Evolutionary conservation across 2,797 vertebrate species (phyloP), one percentile per base, ranked within the genome.

Genomic region (Sternotherus odoratus): DNA sequence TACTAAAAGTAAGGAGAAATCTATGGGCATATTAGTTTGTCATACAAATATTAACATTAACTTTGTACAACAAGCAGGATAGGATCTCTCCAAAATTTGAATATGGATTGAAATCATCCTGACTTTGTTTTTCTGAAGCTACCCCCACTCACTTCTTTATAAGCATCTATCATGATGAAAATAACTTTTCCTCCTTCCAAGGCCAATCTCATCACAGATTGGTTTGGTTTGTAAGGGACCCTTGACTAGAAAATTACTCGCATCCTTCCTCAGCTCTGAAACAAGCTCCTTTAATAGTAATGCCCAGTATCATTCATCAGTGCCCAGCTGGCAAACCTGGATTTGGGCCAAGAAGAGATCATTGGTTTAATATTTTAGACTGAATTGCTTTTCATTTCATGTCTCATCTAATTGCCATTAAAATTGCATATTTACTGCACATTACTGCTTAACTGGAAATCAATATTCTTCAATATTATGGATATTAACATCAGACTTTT

Each of bases 341-440:
- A 85, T 43, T 12, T 23, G 28, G 21, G 11, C 16, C 63, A 88
- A 78, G 66, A 87, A 81, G 5, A 10, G 43, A 79, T 53, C 54
- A 15, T 50, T 74, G 75, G 15, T 46, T 95, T 90, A 87, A 83
- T 43, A 77, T 30, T 80, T 89, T 84, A 78, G 33, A 56, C 21
- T 56, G 60, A 86, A 86, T 54, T 82, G 7, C 56, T 88, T 94
- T 91, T 90, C 49, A 89, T 82, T 90, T 93, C 10, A 2, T 83
- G 83, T 86, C 7, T 75, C 57, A 89, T 16, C 15, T 72, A 82
- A 50, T 63, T 81, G 12, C 0, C 0, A 89, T 77, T 93, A 80
- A 96, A 90, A 86, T 63, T 24, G 1, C 78, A 85, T 7, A 60
- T 77, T 85, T 88, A 57, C 75, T 48, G 11, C 30, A 51, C 54